Evolutionary conservation across 2,797 vertebrate species (phyloP), one percentile per base, ranked within the genome.

Genomic region (Gymnopithys bicolor): DNA sequence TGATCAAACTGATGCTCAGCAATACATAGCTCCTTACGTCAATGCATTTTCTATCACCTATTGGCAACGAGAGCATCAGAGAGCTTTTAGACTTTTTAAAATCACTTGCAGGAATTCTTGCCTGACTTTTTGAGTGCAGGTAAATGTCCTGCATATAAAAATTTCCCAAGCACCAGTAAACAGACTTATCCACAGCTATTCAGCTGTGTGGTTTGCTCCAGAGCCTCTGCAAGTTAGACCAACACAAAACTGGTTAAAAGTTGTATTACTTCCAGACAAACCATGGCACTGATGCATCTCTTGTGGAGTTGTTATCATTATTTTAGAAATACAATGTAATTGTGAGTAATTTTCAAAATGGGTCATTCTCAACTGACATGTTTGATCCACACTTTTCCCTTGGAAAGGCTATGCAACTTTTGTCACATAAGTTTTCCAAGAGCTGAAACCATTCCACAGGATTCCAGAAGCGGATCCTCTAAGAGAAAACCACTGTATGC

Each of bases 1-100:
- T 77, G 89, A 96, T 94, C 93, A 97, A 94, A 96, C 81, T 95
- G 96, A 94, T 95, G 87, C 30, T 92, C 90, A 93, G 80, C 69
- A 97, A 97, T 85, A 97, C 95, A 91, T 32, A 95, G 84, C 70
- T 96, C 95, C 90, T 94, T 35, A 78, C 80, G 87, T 71, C 77
- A 93, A 96, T 89, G 84, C 60, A 73, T 96, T 95, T 96, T 91
- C 84, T 91, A 76, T 95, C 91, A 95, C 67, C 74, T 94, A 93
- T 91, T 93, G 91, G 41, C 87, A 96, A 49, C 49, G 17, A 71
- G 81, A 96, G 33, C 78, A 95, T 91, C 89, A 87, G 69, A 95
- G 87, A 85, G 84, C 62, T 95, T 93, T 97, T 83, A 97, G 88
- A 48, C 55, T 87, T 94, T 93, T 93, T 55, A 22, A 93, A 96